Base-by-base conservation (phyloP, 2,888 invertebrate genomes). In the Ophraella communa region DNA sequence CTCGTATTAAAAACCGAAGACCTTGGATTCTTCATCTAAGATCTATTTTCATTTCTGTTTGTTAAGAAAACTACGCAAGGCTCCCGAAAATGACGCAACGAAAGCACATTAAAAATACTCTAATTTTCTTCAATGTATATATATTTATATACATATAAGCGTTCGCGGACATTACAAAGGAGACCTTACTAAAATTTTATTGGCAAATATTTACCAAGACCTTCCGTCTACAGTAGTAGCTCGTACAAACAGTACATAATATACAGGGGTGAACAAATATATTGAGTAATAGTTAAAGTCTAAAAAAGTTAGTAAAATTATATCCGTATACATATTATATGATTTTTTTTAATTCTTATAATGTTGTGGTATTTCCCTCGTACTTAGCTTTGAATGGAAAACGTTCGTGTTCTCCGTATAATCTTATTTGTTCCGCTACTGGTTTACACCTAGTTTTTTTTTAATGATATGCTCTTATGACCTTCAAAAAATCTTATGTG, bases 401-500 rank as follows among this genome's bases (percentile, higher is more conserved):
- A 30, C 30, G 30, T 11, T 11, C 11, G 30, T 4, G 14, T 17
- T 5, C 5, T n/a, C 33, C 17, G n/a, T n/a, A n/a, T 17, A 39
- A 39, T 7, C 39, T 35, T 20, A 20, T 33, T 30, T 30, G 20
- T 44, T 57, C 23, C 59, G 51, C 42, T 35, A 59, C 55, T 55
- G 55, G 20, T 55, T 55, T 42, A 55, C 58, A 63, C 56, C 60
- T 64, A 64, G 64, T 60, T 61, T 61, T 55, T 42, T 57, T 51
- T 52, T 55, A 65, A 52, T 55, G 56, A 62, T 62, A 62, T 56
- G 52, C 39, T 55, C 30, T 27, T 59, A n/a, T 39, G 65, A 65
- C 65, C 65, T 65, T 65, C 61, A 65, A 65, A 62, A 61, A 65
- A 57, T n/a, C 54, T 55, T 20, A 59, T 55, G 64, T 61, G 61